A percentile compares a stretch with the other conserved stretches of the same genome.
Evolutionary conservation across 2,888 invertebrate species (phyloP).

Genomic region (Patella pellucida): DNA sequence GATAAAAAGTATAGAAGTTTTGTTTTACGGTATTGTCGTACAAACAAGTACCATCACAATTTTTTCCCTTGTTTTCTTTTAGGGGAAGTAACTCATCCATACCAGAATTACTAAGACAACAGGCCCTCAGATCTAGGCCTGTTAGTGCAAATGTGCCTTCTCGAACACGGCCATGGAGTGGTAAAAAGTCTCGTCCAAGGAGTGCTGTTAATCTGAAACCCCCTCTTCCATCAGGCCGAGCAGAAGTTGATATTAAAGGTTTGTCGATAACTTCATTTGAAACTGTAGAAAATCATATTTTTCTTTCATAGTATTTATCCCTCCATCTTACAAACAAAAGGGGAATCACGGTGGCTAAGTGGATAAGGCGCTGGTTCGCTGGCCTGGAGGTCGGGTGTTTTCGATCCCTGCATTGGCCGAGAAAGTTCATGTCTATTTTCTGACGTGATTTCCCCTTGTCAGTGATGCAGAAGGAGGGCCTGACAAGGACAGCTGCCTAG

Average conservation of each 20-base stretch:
- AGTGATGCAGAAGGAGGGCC: too few relatives aligned
- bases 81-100: slow-evolving; percentile 61
- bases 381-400: too few relatives aligned
- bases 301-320: background rate
- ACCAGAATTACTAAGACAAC: slow-evolving; percentile 50
- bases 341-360: too few relatives aligned
- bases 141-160: slow-evolving; percentile 48
- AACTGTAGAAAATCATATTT: background rate
- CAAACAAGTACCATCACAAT: background rate
- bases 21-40: background rate
- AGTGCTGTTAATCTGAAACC: slow-evolving; percentile 49
- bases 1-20: too few relatives aligned
- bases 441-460: too few relatives aligned
- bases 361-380: too few relatives aligned
- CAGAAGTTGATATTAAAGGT: background rate
- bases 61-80: slow-evolving; percentile 1
- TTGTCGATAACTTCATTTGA: background rate
- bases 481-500: too few relatives aligned
- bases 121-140: slow-evolving; percentile 41
- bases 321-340: too few relatives aligned
- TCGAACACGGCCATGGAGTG: slow-evolving; percentile 45
- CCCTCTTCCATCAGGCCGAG: too few relatives aligned
- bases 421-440: too few relatives aligned
- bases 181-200: slow-evolving; percentile 50
- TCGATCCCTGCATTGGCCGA: too few relatives aligned